Percentiles rank a stretch among this genome's conserved stretches.
Conservation (phyloP, 2,888 invertebrate genomes). For the Dimorphilus gyrociliatus region DNA sequence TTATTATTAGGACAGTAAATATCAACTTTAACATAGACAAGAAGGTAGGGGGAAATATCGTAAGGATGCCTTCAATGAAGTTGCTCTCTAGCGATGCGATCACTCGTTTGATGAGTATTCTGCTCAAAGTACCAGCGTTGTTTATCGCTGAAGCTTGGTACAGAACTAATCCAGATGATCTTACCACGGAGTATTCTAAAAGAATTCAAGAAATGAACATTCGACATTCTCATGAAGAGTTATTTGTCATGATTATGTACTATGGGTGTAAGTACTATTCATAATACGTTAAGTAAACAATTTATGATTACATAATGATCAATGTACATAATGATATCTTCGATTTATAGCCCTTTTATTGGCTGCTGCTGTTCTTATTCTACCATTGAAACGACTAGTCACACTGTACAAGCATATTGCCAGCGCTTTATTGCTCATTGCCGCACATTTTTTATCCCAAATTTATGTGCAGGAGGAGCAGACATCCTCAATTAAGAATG, state of each 20-base stretch:
- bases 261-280: conserved; percentile 26
- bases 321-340: conserved; percentile 9
- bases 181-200: no score
- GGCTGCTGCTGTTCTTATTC: conserved; percentile 38
- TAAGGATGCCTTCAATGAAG: no score
- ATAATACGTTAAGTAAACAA: no score
- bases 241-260: conserved; percentile 26
- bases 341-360: conserved; percentile 38
- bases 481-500: conserved; percentile 7
- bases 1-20: no score
- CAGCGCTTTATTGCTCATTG: conserved; percentile 35
- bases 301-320: background rate
- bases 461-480: conserved; percentile 34
- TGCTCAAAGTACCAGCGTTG: conserved; percentile 39
- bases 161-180: conserved; percentile 18
- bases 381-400: conserved; percentile 40
- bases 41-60: no score
- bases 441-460: conserved; percentile 38
- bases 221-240: conserved; percentile 17
- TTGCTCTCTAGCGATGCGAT: no score
- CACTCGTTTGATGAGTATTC: conserved; percentile 33
- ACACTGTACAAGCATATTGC: conserved; percentile 41
- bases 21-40: no score
- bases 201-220: conserved; percentile 12
- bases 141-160: conserved; percentile 41